Conservation (phyloP, 1,140 invertebrate species). For the Ectropis grisescens region DNA sequence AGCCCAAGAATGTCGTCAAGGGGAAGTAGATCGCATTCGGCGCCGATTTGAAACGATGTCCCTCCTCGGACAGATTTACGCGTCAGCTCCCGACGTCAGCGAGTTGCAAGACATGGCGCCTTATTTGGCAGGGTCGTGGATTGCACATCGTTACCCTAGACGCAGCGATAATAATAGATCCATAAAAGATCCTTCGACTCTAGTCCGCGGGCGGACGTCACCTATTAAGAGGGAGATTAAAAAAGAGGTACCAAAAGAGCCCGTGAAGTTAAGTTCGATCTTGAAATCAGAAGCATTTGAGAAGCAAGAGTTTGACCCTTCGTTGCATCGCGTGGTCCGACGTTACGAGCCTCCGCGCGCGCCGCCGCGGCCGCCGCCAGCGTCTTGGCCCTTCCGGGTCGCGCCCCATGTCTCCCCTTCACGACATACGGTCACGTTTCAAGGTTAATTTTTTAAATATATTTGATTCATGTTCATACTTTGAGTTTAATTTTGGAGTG, state of each 20-base stretch:
- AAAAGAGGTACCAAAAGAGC: conserved; percentile 25
- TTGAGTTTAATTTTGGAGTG: conserved; percentile 51
- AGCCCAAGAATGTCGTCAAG: conserved; percentile 71
- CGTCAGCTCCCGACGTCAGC: conserved; percentile 83
- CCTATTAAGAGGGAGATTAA: conserved; percentile 43
- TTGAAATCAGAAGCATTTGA: conserved; percentile 76
- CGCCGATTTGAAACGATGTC: conserved; percentile 78
- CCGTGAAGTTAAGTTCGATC: conserved; percentile 71
- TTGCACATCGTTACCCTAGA: conserved; percentile 80
- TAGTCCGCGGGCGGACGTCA: conserved; percentile 42
- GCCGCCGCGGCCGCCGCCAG: conserved; percentile 61
- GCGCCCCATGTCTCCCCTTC: conserved; percentile 69
- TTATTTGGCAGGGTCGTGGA: conserved; percentile 82
- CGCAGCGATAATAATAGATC: conserved; percentile 75
- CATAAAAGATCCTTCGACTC: conserved; percentile 66
- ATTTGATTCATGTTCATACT: conserved; percentile 5
- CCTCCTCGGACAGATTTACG: conserved; percentile 83
- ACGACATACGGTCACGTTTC: conserved; percentile 80
- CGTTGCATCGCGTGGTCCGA: conserved; percentile 79
- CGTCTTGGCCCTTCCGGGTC: conserved; percentile 53
- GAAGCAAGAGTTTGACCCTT: conserved; percentile 80
- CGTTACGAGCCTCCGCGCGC: conserved; percentile 79
- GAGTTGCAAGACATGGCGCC: conserved; percentile 83
- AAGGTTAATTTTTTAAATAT: conserved; percentile 74
- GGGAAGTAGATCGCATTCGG: conserved; percentile 78